Conservation (phyloP, 2,113 vertebrate genomes). For the Strigops habroptila region DNA sequence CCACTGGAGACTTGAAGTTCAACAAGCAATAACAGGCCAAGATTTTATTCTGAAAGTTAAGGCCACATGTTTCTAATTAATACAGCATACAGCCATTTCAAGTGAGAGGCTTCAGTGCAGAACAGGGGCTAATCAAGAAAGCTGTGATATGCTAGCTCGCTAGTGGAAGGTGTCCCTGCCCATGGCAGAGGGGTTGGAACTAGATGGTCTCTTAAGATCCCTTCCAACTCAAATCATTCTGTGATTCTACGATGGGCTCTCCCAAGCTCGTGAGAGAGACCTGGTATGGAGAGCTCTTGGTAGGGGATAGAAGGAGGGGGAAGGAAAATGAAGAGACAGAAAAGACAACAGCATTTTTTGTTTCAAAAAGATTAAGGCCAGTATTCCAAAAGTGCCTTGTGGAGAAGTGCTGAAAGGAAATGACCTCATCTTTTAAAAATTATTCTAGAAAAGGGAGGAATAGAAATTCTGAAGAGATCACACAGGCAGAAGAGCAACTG, state of each 20-base stretch:
- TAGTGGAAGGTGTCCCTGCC: neutral
- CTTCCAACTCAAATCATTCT: neutral
- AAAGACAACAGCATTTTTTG: neutral
- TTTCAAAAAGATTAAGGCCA: neutral
- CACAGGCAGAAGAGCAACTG: neutral
- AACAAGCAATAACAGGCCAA: neutral
- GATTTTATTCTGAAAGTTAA: neutral
- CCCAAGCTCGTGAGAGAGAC: neutral
- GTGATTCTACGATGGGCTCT: neutral
- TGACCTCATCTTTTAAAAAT: neutral
- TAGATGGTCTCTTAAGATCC: neutral
- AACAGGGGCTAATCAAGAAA: neutral
- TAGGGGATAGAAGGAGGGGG: neutral
- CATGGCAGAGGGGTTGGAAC: neutral
- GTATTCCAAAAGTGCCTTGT: neutral
- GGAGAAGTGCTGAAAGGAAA: neutral
- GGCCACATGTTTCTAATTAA: neutral
- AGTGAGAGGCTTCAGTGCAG: neutral
- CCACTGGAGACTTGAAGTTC: neutral
- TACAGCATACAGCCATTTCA: neutral
- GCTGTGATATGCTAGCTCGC: neutral
- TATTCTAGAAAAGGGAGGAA: neutral
- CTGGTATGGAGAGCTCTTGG: neutral
- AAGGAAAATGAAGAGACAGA: neutral
- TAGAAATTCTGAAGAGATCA: neutral